Percentiles rank a stretch among this genome's conserved stretches.
Conservation (phyloP, 2,113 vertebrate species). For the Paedocypris sp. region DNA sequence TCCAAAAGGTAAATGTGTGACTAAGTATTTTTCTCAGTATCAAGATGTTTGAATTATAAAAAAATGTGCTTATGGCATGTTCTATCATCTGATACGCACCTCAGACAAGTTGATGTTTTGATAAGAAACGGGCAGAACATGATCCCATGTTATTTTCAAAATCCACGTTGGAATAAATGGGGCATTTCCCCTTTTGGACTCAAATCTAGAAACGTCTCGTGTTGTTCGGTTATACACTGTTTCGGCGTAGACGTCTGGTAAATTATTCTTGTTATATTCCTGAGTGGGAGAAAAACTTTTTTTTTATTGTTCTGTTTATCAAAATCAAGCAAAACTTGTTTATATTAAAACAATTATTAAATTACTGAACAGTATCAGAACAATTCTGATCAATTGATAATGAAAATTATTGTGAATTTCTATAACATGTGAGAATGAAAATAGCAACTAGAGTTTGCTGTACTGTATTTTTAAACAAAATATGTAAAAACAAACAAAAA, state of each 20-base stretch:
- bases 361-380: no score
- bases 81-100: constrained; percentile 41
- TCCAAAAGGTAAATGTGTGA: no score
- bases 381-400: no score
- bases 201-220: constrained; percentile 55
- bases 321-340: no score
- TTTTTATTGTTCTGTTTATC: neutral
- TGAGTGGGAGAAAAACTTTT: constrained; percentile 7
- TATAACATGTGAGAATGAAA: no score
- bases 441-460: no score
- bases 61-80: neutral
- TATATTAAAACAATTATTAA: no score
- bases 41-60: neutral
- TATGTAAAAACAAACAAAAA: no score
- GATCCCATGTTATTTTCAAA: constrained; percentile 70
- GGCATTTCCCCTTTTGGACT: constrained; percentile 34
- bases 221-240: constrained; percentile 61
- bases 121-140: constrained; percentile 57
- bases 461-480: no score
- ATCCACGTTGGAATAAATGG: constrained; percentile 62
- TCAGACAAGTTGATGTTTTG: constrained; percentile 59
- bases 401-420: no score
- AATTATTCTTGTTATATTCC: constrained; percentile 49
- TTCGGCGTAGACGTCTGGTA: constrained; percentile 57
- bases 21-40: neutral